A percentile compares a stretch with the other conserved stretches of the same genome.
Evolutionary conservation across 1,140 invertebrate species (phyloP).

Genomic region (Babylonia areolata): DNA sequence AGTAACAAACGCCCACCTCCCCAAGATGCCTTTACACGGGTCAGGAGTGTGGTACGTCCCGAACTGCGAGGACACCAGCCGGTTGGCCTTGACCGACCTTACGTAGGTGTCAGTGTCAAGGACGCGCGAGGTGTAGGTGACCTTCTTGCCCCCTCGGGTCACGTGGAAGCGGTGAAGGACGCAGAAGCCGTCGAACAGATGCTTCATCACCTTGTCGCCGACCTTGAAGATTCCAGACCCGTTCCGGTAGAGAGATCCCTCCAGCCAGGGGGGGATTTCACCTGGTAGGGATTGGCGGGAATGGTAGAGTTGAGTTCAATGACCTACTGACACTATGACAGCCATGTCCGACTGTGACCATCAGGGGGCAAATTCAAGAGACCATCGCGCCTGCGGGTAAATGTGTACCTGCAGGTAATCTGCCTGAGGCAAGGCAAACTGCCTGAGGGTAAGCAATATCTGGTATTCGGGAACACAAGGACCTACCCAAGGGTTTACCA

Average conservation of each 20-base stretch:
- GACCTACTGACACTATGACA: too few species aligned
- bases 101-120: constrained; percentile 85
- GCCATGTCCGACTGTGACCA: too few species aligned
- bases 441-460: too few species aligned
- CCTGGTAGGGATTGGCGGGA: too few species aligned
- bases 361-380: too few species aligned
- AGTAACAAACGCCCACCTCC: not conserved
- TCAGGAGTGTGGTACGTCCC: constrained; percentile 82
- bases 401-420: too few species aligned
- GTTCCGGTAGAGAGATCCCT: constrained; percentile 87
- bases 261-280: constrained; percentile 85
- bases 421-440: too few species aligned
- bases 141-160: constrained; percentile 58
- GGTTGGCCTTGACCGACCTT: constrained; percentile 84
- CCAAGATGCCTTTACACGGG: constrained; percentile 75
- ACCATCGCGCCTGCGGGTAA: too few species aligned
- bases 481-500: too few species aligned
- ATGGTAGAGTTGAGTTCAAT: too few species aligned
- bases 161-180: constrained; percentile 85
- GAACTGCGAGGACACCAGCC: constrained; percentile 90
- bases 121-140: constrained; percentile 86
- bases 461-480: too few species aligned
- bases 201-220: constrained; percentile 84
- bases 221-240: constrained; percentile 88
- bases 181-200: constrained; percentile 92